Base-by-base conservation (phyloP, 2,797 vertebrate genomes). In the Clarias fuscus region DNA sequence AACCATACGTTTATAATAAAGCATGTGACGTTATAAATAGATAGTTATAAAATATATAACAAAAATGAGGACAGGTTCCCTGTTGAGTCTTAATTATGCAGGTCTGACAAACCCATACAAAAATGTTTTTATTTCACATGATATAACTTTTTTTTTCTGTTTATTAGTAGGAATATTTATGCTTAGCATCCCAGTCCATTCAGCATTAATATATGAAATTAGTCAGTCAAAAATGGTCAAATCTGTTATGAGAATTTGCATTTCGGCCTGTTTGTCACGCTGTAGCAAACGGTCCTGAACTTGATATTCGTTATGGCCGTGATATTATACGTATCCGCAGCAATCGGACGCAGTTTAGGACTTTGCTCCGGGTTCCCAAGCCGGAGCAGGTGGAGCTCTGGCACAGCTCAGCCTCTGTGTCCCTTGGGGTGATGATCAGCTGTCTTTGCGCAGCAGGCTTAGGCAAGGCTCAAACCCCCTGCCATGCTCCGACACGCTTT, bases 351-450 rank as follows among this genome's bases (percentile, higher is more conserved):
- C 2, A 6, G 14, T 72, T 82, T 82, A 13, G 20, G 53, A 59
- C 22, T 56, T 0, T 0, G 82, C 78, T 90, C 79, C 88, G 84
- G 86, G 85, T 37, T 86, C 64, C 10, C 65, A 59, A 83, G 53
- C 84, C 82, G 56, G 10, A 89, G 90, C 93, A 93, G 92, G 91
- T 93, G 92, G 82, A 90, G 86, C 84, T 88, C 84, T 82, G 80
- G 53, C 83, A 76, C 85, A 37, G 87, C 80, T 85, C 87, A 87
- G 68, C 87, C 88, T 87, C 91, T 80, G 1, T 14, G 61, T 87
- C 89, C 84, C 77, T 15, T 78, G 81, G 90, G 91, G 75, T 88
- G 40, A 81, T 91, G 90, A 91, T 93, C 93, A 92, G 92, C 93
- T 94, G 93, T 91, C 88, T 84, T 86, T 73, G 56, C 89, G 81